These are phyloP conservation scores for Sebastes trivittatus DNA, from an alignment of 2,797 vertebrate species.

Conservation along the genomic window DNA sequence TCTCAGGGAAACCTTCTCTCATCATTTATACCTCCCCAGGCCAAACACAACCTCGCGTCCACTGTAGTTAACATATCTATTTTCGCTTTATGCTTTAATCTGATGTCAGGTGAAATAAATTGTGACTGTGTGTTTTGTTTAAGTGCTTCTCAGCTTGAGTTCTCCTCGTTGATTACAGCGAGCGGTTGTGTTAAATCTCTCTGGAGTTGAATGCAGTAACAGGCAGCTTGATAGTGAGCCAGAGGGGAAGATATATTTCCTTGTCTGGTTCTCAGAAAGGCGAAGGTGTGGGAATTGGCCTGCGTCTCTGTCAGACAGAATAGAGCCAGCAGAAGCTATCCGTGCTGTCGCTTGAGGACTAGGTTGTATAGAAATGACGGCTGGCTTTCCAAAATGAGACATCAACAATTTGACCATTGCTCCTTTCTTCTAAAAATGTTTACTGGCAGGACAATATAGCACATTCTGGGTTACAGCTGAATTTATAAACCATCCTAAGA, in stretches of 20 bases:
- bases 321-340: slow-evolving; percentile 18
- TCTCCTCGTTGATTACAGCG: slow-evolving; percentile 46
- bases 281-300: slow-evolving; percentile 59
- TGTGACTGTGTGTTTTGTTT: neutral
- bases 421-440: neutral
- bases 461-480: neutral
- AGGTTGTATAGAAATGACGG: slow-evolving; percentile 16
- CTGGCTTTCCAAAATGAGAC: slow-evolving; percentile 33
- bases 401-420: slow-evolving; percentile 30
- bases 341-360: slow-evolving; percentile 10
- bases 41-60: slow-evolving; percentile 13
- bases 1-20: slow-evolving; percentile 46
- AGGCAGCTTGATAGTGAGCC: slow-evolving; percentile 65
- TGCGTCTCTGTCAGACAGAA: slow-evolving; percentile 27
- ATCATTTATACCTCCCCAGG: slow-evolving; percentile 65
- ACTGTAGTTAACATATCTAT: slow-evolving; percentile 45
- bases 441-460: slow-evolving; percentile 7
- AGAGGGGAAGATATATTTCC: slow-evolving; percentile 65
- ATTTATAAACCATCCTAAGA: neutral
- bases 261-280: slow-evolving; percentile 56
- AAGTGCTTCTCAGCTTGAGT: slow-evolving; percentile 34
- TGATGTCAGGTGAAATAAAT: slow-evolving; percentile 47
- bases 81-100: slow-evolving; percentile 54
- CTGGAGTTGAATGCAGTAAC: slow-evolving; percentile 34
- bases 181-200: slow-evolving; percentile 59